These are phyloP conservation scores for Drosophila dives DNA, from an alignment of 2,888 invertebrate species.

Conservation along the genomic window DNA sequence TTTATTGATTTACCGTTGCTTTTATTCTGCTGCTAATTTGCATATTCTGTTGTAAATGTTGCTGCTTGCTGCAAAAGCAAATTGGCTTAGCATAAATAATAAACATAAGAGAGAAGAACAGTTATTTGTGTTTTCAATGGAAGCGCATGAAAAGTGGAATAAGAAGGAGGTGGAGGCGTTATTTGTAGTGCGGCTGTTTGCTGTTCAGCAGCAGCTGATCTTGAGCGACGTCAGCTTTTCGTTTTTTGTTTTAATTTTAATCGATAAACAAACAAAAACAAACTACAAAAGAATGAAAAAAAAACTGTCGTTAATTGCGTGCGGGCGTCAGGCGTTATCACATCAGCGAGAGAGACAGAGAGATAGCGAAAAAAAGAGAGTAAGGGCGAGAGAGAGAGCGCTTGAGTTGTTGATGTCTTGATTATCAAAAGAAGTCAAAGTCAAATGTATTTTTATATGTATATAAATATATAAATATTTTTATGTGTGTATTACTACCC, in stretches of 20 bases:
- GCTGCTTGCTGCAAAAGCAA: constrained; percentile 43
- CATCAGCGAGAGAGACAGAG: constrained; percentile 7
- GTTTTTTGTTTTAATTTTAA: constrained; percentile 52
- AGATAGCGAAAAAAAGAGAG: neutral
- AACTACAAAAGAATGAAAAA: constrained; percentile 30
- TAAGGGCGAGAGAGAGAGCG: constrained; percentile 4
- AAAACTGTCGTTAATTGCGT: constrained; percentile 56
- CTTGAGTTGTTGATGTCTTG: constrained; percentile 50
- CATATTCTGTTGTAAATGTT: constrained; percentile 4
- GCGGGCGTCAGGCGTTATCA: constrained; percentile 57
- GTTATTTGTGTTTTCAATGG: constrained; percentile 15
- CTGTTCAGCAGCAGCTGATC: constrained; percentile 56
- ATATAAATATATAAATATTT: neutral
- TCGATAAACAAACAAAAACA: constrained; percentile 63
- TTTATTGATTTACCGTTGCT: constrained; percentile 58
- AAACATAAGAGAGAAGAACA: constrained; percentile 36
- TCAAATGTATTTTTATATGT: constrained; percentile 23
- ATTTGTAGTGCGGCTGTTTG: constrained; percentile 7
- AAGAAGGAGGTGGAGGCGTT: constrained; percentile 5
- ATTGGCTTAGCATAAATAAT: constrained; percentile 70
- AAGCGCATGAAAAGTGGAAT: constrained; percentile 28
- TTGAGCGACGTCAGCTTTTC: constrained; percentile 39
- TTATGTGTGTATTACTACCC: constrained; percentile 6
- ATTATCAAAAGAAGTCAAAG: constrained; percentile 65
- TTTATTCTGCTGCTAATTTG: constrained; percentile 14